A percentile compares a stretch with the other conserved stretches of the same genome.
phyloP scores from a whole-genome alignment of 1,140 invertebrate species.

The Yoshiicerus persimilis region DNA sequence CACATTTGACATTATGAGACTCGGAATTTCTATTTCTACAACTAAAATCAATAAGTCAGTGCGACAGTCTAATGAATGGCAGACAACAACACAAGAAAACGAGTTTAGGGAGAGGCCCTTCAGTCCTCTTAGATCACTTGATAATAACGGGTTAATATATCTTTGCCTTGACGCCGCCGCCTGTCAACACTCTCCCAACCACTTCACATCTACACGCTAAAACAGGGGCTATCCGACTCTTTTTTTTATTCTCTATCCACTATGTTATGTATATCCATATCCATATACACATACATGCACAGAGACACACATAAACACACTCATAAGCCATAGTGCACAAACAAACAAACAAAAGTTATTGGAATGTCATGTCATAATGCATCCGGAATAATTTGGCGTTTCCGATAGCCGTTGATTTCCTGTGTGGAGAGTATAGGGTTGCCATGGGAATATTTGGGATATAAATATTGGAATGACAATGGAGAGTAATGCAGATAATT shows the following conservation, averaged over 20 bases:
- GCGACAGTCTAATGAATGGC: not conserved
- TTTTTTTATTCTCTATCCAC: no score
- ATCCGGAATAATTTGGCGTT: not conserved
- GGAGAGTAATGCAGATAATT: not conserved
- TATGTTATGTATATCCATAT: not conserved
- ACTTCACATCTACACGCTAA: not conserved
- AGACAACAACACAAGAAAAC: not conserved
- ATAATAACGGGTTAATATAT: conserved; percentile 23
- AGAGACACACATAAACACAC: no score
- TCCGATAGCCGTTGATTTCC: not conserved
- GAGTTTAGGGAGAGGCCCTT: not conserved
- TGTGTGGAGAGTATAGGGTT: not conserved
- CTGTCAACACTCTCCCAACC: not conserved
- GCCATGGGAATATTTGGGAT: no score
- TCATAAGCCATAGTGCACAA: not conserved
- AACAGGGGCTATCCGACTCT: not conserved
- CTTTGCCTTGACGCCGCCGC: conserved; percentile 10
- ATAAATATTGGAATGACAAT: not conserved
- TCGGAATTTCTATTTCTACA: not conserved
- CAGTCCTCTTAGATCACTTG: not conserved
- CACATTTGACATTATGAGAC: conserved; percentile 22
- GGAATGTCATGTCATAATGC: no score
- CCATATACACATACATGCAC: not conserved
- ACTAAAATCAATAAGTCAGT: conserved; percentile 7
- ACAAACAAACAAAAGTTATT: not conserved